phyloP scores from a whole-genome alignment of 2,113 vertebrate genomes.

The Nothoprocta pentlandii region DNA sequence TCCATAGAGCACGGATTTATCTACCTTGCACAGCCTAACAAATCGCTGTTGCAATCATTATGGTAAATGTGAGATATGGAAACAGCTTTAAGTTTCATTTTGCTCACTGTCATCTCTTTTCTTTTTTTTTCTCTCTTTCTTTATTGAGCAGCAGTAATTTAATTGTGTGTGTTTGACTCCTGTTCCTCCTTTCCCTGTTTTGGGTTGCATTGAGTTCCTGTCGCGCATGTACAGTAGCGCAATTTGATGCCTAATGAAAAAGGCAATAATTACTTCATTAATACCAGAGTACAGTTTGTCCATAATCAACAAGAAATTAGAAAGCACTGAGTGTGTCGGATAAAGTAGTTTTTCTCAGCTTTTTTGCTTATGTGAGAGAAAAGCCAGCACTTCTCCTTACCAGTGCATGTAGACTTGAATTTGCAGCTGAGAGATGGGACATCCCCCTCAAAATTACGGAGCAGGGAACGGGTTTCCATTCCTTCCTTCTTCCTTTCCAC shows the following conservation, averaged over 20 bases:
- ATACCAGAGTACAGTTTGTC: not conserved
- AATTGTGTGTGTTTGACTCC: constrained; percentile 14
- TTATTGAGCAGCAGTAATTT: constrained; percentile 42
- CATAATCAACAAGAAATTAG: not conserved
- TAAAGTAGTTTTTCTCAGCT: not conserved
- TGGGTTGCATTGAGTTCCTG: not conserved
- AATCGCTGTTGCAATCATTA: constrained; percentile 1
- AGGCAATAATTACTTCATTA: constrained; percentile 53
- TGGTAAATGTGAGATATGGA: constrained; percentile 13
- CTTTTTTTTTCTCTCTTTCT: not conserved
- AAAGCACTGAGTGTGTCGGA: not conserved
- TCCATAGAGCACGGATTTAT: not conserved
- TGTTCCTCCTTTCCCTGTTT: not conserved
- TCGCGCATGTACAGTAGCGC: not conserved
- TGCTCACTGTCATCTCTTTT: not conserved
- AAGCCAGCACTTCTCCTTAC: not conserved
- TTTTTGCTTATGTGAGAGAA: not conserved
- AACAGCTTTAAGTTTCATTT: constrained; percentile 34
- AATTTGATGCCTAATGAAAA: not conserved
- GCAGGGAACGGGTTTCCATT: too few species aligned
- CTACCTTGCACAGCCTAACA: constrained; percentile 13
- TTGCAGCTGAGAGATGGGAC: not conserved
- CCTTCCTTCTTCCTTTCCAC: too few species aligned
- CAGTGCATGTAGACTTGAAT: not conserved
- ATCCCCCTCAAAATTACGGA: not conserved